A percentile compares a stretch with the other conserved stretches of the same genome.
These are phyloP conservation scores for Drosophila demipolita DNA, from an alignment of 2,888 invertebrate genomes.

Conservation along the genomic window DNA sequence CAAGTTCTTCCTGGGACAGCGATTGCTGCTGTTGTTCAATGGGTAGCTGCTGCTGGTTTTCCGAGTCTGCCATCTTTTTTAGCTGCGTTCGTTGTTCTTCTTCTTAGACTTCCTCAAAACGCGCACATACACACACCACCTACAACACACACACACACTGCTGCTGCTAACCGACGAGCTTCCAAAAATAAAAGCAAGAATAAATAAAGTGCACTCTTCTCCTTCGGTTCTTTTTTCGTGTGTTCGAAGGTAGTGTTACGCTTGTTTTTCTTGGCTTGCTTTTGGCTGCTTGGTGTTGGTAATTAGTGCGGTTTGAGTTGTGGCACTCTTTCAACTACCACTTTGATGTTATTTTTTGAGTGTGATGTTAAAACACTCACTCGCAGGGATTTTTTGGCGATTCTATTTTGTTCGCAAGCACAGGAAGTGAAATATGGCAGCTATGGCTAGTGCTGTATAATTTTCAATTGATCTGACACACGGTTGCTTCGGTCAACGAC, in stretches of 20 bases:
- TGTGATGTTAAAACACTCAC: slow-evolving; percentile 87
- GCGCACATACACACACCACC: slow-evolving; percentile 43
- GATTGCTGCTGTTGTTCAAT: slow-evolving; percentile 85
- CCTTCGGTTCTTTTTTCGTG: slow-evolving; percentile 31
- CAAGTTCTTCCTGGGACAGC: slow-evolving; percentile 81
- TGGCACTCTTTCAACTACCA: slow-evolving; percentile 83
- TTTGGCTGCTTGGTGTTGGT: slow-evolving; percentile 65
- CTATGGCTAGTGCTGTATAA: slow-evolving; percentile 60
- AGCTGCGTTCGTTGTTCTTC: slow-evolving; percentile 54
- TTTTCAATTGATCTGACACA: slow-evolving; percentile 40
- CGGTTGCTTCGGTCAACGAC: slow-evolving; percentile 36
- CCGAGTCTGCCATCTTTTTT: slow-evolving; percentile 95
- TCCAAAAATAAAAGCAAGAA: slow-evolving; percentile 69
- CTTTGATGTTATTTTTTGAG: slow-evolving; percentile 85
- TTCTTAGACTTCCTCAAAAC: slow-evolving; percentile 53
- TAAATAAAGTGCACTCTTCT: slow-evolving; percentile 53
- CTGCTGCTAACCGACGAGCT: slow-evolving; percentile 28
- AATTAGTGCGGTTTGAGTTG: slow-evolving; percentile 66
- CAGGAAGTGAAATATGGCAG: slow-evolving; percentile 79
- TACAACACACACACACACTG: slow-evolving; percentile 29
- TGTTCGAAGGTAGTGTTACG: slow-evolving; percentile 27
- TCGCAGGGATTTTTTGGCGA: slow-evolving; percentile 86
- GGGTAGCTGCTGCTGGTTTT: slow-evolving; percentile 86
- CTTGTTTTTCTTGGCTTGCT: slow-evolving; percentile 56
- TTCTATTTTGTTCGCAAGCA: slow-evolving; percentile 82